These are phyloP conservation scores for Lagorchestes hirsutus DNA, from an alignment of 2,797 vertebrate species.

Conservation along the genomic window DNA sequence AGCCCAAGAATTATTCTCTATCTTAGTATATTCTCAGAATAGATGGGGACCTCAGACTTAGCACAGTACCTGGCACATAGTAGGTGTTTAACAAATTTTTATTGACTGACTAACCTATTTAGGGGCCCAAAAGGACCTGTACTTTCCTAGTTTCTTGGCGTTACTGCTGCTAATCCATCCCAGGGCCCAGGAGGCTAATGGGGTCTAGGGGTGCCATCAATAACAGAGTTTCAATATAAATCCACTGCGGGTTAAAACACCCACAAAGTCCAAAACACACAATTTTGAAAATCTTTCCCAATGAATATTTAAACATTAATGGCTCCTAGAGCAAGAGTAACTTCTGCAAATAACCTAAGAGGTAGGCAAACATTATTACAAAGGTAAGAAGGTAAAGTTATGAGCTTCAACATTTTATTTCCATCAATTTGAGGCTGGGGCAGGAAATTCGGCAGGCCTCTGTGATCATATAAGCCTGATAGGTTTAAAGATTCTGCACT, in stretches of 20 bases:
- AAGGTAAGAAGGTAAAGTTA: constrained; percentile 11
- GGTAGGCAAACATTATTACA: constrained; percentile 18
- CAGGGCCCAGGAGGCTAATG: background rate
- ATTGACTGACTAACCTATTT: too few species aligned
- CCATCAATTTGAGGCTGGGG: background rate
- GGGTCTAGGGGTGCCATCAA: background rate
- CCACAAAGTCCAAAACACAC: background rate
- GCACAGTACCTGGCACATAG: background rate
- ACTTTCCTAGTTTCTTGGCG: background rate
- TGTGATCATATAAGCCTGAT: background rate
- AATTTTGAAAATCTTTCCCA: constrained; percentile 51
- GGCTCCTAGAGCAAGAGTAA: constrained; percentile 41
- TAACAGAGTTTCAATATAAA: background rate
- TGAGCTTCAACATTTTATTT: constrained; percentile 4
- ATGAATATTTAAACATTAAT: constrained; percentile 42
- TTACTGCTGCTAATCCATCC: background rate
- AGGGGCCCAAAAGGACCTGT: background rate
- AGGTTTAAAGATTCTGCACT: background rate
- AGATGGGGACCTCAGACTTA: background rate
- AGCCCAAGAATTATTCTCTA: background rate
- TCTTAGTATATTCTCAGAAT: background rate
- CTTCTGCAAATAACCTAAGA: constrained; percentile 25
- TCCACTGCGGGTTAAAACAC: background rate
- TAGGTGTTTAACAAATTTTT: background rate
- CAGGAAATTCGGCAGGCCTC: background rate